Percentiles rank a stretch among this genome's conserved stretches.
These are phyloP conservation scores for Paracanthobrama guichenoti DNA, from an alignment of 2,113 vertebrate genomes.

Conservation along the genomic window DNA sequence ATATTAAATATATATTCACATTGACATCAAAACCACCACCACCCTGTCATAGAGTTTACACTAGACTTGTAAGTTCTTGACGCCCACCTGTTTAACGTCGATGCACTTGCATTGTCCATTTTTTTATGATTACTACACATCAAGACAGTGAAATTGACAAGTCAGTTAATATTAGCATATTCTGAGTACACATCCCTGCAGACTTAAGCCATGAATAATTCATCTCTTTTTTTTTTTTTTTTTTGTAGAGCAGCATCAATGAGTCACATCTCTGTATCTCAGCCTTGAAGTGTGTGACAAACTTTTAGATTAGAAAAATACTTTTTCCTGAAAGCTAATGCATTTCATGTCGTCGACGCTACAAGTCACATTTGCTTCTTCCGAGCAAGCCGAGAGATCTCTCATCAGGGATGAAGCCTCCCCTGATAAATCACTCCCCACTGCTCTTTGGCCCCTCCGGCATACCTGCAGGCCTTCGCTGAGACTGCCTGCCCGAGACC, in stretches of 20 bases:
- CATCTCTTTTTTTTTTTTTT: not conserved
- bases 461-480: slow-evolving; percentile 28
- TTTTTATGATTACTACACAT: slow-evolving; percentile 36
- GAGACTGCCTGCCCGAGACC: slow-evolving; percentile 42
- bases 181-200: slow-evolving; percentile 22
- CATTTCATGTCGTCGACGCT: not conserved
- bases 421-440: slow-evolving; percentile 50
- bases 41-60: not conserved
- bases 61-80: not conserved
- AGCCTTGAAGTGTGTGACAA: slow-evolving; percentile 19
- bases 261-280: slow-evolving; percentile 29
- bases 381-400: not conserved
- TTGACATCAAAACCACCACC: not conserved
- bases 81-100: slow-evolving; percentile 23
- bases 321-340: slow-evolving; percentile 11
- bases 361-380: not conserved
- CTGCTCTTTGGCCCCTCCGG: slow-evolving; percentile 30
- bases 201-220: slow-evolving; percentile 16
- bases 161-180: slow-evolving; percentile 24
- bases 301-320: slow-evolving; percentile 13
- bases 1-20: not conserved
- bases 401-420: slow-evolving; percentile 50
- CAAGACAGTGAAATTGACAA: slow-evolving; percentile 33
- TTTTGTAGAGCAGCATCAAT: not conserved
- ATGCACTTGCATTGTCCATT: slow-evolving; percentile 9